A percentile compares a stretch with the other conserved stretches of the same genome.
These are phyloP conservation scores for Drepanosiphum platanoidis DNA, from an alignment of 2,888 invertebrate species.

Conservation along the genomic window DNA sequence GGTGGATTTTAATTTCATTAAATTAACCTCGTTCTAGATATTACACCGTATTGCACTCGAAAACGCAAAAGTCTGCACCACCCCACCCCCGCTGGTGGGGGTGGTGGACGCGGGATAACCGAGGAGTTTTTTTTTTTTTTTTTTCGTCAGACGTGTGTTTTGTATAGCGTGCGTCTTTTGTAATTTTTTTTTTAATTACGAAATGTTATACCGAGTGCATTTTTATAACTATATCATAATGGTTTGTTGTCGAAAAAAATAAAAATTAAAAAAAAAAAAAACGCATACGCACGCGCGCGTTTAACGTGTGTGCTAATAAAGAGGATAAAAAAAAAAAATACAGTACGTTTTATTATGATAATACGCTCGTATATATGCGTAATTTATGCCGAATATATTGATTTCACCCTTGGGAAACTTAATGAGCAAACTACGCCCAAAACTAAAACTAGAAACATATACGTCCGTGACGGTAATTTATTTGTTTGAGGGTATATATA, in stretches of 20 bases:
- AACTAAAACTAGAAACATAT: slow-evolving; percentile 42
- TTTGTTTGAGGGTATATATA: background rate
- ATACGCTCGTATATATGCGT: background rate
- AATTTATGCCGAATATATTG: slow-evolving; percentile 1
- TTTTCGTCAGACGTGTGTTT: too few species aligned
- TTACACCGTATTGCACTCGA: background rate
- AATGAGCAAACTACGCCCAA: slow-evolving; percentile 54
- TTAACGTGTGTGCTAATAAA: background rate
- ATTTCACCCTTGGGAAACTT: slow-evolving; percentile 42
- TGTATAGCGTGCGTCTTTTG: background rate
- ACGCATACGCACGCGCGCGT: background rate
- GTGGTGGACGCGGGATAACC: too few species aligned
- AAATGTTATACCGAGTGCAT: background rate
- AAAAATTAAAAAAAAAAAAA: too few species aligned
- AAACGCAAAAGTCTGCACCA: background rate
- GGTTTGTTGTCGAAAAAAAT: background rate
- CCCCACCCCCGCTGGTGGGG: background rate
- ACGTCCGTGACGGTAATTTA: slow-evolving; percentile 8
- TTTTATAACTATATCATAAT: background rate
- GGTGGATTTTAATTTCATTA: background rate
- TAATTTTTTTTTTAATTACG: slow-evolving; percentile 42
- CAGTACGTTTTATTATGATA: background rate
- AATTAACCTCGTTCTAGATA: background rate
- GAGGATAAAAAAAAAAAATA: background rate
- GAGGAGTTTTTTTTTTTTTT: background rate